Evolutionary conservation across 2,888 invertebrate species (phyloP).

Genomic region (Pyralis farinalis): DNA sequence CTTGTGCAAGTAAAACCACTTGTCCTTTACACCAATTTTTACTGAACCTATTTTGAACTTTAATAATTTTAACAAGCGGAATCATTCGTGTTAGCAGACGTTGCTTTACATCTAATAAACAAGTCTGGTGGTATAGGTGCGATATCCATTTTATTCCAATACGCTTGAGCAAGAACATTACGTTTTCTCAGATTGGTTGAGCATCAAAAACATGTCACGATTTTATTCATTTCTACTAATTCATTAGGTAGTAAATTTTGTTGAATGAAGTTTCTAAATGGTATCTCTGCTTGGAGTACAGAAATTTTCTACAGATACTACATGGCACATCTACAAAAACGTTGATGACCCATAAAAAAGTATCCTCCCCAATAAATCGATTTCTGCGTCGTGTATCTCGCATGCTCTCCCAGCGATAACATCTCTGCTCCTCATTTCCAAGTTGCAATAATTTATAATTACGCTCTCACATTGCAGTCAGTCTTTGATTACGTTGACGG

Average conservation of each 20-base stretch:
- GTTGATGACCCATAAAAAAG: not conserved
- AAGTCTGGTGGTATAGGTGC: constrained; percentile 16
- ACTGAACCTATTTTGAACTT: constrained; percentile 23
- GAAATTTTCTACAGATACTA: not conserved
- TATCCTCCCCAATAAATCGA: not conserved
- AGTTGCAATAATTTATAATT: not conserved
- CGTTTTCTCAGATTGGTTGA: constrained; percentile 18
- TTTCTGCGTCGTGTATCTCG: not conserved
- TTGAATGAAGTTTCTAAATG: not conserved
- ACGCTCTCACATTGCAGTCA: not conserved
- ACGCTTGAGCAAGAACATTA: constrained; percentile 19
- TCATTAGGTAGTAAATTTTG: constrained; percentile 13
- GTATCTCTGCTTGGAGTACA: not conserved
- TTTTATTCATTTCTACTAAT: constrained; percentile 10
- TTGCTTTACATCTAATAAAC: constrained; percentile 15
- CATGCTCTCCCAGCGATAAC: not conserved
- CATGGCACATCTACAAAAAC: not conserved
- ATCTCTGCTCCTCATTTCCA: not conserved
- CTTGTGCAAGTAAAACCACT: constrained; percentile 25
- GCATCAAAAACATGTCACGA: constrained; percentile 19
- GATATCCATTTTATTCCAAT: constrained; percentile 22
- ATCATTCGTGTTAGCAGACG: constrained; percentile 16
- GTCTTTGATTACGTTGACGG: not conserved
- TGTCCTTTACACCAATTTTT: constrained; percentile 29
- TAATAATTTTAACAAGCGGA: constrained; percentile 27